A percentile compares a stretch with the other conserved stretches of the same genome.
These are phyloP conservation scores for Lampropteryx suffumata DNA, from an alignment of 2,888 invertebrate genomes.

Conservation along the genomic window DNA sequence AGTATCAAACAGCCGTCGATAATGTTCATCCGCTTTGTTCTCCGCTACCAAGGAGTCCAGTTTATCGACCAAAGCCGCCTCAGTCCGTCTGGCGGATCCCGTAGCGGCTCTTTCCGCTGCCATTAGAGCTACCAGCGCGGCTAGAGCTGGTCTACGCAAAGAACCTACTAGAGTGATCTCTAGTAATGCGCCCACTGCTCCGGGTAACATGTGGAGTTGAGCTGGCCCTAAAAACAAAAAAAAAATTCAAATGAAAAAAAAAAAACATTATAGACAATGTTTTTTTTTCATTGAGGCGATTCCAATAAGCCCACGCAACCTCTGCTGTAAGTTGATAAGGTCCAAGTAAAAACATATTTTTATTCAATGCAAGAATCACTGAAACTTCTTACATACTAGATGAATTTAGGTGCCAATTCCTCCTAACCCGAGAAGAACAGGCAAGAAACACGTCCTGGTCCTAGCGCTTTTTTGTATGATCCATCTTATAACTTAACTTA, in stretches of 20 bases:
- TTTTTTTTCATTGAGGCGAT: too few relatives aligned
- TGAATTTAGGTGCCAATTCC: too few relatives aligned
- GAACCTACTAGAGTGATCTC: conserved; percentile 96
- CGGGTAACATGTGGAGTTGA: conserved; percentile 94
- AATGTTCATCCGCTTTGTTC: conserved; percentile 97
- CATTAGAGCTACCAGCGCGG: conserved; percentile 98
- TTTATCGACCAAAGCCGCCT: conserved; percentile 96
- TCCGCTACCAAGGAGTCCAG: conserved; percentile 95
- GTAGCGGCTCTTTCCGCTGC: conserved; percentile 92
- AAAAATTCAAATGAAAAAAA: background rate
- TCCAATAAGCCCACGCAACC: too few relatives aligned
- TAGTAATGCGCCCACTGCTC: conserved; percentile 96
- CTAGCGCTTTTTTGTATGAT: too few relatives aligned
- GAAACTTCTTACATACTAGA: too few relatives aligned
- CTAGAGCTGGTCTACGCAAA: conserved; percentile 93
- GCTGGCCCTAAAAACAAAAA: conserved; percentile 84
- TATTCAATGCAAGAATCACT: too few relatives aligned
- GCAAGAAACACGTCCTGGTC: too few relatives aligned
- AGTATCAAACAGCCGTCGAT: conserved; percentile 95
- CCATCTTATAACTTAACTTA: too few relatives aligned
- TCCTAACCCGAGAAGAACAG: too few relatives aligned
- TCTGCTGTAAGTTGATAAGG: too few relatives aligned
- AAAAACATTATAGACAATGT: too few relatives aligned
- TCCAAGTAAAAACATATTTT: too few relatives aligned
- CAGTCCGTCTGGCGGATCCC: conserved; percentile 95